Base-by-base conservation (phyloP, 2,888 invertebrate genomes). In the Synergus laeviventris region DNA sequence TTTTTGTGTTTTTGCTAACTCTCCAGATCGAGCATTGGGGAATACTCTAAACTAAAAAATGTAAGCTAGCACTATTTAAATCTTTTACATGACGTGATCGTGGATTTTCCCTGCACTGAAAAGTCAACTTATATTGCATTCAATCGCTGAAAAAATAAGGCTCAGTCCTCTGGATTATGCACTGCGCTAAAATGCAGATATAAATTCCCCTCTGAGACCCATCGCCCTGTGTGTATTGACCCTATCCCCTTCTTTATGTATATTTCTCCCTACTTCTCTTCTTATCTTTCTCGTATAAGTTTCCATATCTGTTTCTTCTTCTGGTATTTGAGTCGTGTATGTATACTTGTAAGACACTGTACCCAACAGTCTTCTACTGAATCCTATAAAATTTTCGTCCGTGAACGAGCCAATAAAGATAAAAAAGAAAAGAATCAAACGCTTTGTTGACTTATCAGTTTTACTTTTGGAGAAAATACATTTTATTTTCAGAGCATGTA, bases 21-120 rank as follows among this genome's bases (percentile, higher is more conserved):
- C 86, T 87, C 84, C 85, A 86, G 86, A 86, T 85, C 84, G 84
- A 79, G 80, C 83, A 86, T 85, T 83, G 80, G 81, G 62, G 74
- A 77, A 82, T 79, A 80, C 79, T 85, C 80, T 79, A 76, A 81
- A 84, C 82, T 79, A 78, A 66, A 77, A 75, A 85, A 83, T 73
- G 74, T 78, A 73, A 64, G n/a, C n/a, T n/a, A n/a, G 60, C 7
- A 2, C 36, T 36, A 70, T 59, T 59, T n/a, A 64, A 70, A 12
- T 70, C n/a, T 70, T 45, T 70, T n/a, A 31, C 14, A 76, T 80
- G 81, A 80, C 80, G 81, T 84, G 81, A 82, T 56, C 60, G 42
- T 8, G 73, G 36, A 24, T 59, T 59, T 24, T 56, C 3, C 24
- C 1, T 21, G 5, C 49, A 31, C n/a, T 16, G 24, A 24, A 42